Evolutionary conservation across 2,888 invertebrate genomes (phyloP), one percentile per base, ranked within the genome.

Genomic region (Prostheceraeus crozeri): DNA sequence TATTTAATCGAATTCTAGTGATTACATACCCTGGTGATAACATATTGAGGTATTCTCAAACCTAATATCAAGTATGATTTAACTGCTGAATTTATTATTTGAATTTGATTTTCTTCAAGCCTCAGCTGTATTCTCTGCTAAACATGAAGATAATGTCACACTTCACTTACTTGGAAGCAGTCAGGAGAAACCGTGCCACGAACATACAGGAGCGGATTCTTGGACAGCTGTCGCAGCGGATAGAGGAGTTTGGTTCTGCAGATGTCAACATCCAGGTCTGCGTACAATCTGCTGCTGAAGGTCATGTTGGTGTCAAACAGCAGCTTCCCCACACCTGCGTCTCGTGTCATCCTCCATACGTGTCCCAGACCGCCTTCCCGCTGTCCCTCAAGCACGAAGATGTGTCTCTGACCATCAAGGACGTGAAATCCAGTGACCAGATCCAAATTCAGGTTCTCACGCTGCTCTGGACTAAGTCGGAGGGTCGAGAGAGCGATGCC

Each of bases 391-490:
- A 76, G 55, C 3, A 75, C 70, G 68, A 73, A 72, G 19, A 76
- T 54, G 60, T 75, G 74, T 51, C 66, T 64, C 46, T 64, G 63
- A 3, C 71, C 68, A 64, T 76, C 76, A 56, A 73, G 63, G 16
- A 76, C 64, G 54, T 76, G 75, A 65, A 75, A 75, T 2, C 76
- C 76, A 4, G 74, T 75, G 30, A 76, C 65, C 3, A 75, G 71
- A 65, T 75, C 69, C 61, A 75, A 64, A 3, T 64, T 62, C 11
- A 67, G 64, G 61, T 70, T 70, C 57, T 62, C 62, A 65, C 71
- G 72, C 64, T 75, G 73, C 56, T 70, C n/a, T n/a, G n/a, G n/a
- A n/a, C n/a, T n/a, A n/a, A n/a, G n/a, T n/a, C n/a, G n/a, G n/a
- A n/a, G n/a, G n/a, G n/a, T n/a, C n/a, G n/a, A n/a, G n/a, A n/a